Evolutionary conservation across 2,113 vertebrate species (phyloP), one percentile per base, ranked within the genome.

Genomic region (Chunga burmeisteri): DNA sequence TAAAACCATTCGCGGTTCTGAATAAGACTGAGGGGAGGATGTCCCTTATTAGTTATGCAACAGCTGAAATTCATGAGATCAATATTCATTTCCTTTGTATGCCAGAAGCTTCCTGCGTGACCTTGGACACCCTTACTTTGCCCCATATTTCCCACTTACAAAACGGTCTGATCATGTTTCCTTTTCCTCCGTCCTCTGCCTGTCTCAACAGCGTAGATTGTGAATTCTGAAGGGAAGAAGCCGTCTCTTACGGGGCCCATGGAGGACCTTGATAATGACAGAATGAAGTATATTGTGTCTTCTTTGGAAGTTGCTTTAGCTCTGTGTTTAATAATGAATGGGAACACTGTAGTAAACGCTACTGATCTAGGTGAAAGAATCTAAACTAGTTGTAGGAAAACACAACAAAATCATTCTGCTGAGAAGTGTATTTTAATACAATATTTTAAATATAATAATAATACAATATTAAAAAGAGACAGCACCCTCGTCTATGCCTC

Each of bases 1-100:
- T 29, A 13, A 86, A 86, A 50, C 67, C 20, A 3, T 63, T 73
- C 21, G 9, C 0, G 2, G 30, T 59, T 94, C 70, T 80, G 62
- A 61, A 22, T 77, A 30, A 50, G 49, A 8, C 36, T 21, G 68
- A 75, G 53, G 61, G 74, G 40, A 92, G 79, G 81, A 74, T 90
- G 78, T 88, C 74, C 63, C 86, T 74, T 83, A 40, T 85, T 83
- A 84, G 65, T 96, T 88, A 81, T 9, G 46, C 73, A 94, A 79
- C 83, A 78, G 86, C 27, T 67, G 73, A 90, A 80, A 93, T 94
- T 91, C 84, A 86, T 96, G 81, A 92, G 80, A 86, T 95, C 97
- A 89, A 89, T 89, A 94, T 95, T 95, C 9, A 94, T 95, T 97
- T 97, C 95, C 95, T 87, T 91, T 94, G 77, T 75, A 94, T 95